Base-by-base conservation (phyloP, 2,113 vertebrate genomes). In the Phoxinus phoxinus region DNA sequence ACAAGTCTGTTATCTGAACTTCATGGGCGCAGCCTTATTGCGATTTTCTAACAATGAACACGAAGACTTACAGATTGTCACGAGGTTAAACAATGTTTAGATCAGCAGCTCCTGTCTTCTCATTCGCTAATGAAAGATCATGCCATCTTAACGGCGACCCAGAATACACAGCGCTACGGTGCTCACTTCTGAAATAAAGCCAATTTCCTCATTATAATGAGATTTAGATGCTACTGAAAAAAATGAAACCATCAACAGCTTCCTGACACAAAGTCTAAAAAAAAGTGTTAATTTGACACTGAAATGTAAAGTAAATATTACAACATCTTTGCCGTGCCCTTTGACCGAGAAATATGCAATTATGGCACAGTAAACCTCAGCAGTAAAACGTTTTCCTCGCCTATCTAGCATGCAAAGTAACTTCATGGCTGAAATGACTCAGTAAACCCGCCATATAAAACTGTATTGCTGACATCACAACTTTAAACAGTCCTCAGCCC, bases 71-170 rank as follows among this genome's bases (percentile, higher is more conserved):
- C n/a, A 73, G 59, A 82, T 63, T 23, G 35, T 46, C 65, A 30
- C 73, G 41, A 78, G 41, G 73, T 63, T 74, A 71, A 76, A 72
- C 37, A 61, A 63, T 48, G 86, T 74, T 85, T 67, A 58, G 85
- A 72, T 85, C 72, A 30, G 58, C 27, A 4, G 51, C 71, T 82
- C 30, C 72, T 46, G 30, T 53, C 78, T 51, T 30, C 30, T 85
- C 73, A 87, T 84, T 81, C 84, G 56, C 85, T 88, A 84, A 86
- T 75, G 58, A 59, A 37, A 37, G 56, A 53, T 53, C 44, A 51
- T 21, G 4, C 21, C 67, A 71, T 15, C 25, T 85, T 71, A 73
- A 37, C 53, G 30, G 21, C 2, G n/a, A 21, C n/a, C 32, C 19
- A 27, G 25, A 51, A 74, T 58, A 35, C 46, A 53, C 30, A 6